Base-by-base conservation (phyloP, 2,113 vertebrate genomes). In the Dipodomys merriami region DNA sequence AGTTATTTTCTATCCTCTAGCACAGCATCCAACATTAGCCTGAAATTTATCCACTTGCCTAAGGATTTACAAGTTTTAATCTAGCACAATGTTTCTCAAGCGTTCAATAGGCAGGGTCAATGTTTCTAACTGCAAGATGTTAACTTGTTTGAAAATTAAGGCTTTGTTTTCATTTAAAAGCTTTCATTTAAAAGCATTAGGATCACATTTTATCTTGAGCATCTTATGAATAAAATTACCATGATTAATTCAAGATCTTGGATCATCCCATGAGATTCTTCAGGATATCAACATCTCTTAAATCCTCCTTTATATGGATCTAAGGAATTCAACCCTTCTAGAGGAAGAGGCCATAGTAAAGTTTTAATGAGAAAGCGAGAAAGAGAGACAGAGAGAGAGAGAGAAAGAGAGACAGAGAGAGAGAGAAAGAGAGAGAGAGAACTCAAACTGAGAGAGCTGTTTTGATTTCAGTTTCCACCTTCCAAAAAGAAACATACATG, bases 151-250 rank as follows among this genome's bases (percentile, higher is more conserved):
- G n/a, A 83, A 62, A 93, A 5, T 91, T 73, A 89, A 79, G 25
- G 8, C 74, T 3, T 83, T 13, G 49, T 62, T 62, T 39, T 68
- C 5, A 22, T 65, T 91, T 74, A 95, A 71, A 71, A 68, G 33
- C 20, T 88, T 94, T 83, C 80, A 39, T 39, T 73, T 65, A 49
- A 49, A 71, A 77, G 27, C n/a, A 64, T 71, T 74, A 62, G 60
- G 65, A 53, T 19, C 79, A 39, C 19, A 10, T 69, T 87, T 77
- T 85, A 82, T 74, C 82, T 69, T 78, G 76, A 73, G 6, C 57
- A 20, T 72, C 78, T 93, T 25, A 6, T 46, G 22, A 91, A n/a
- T 83, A 86, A 85, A 85, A 91, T 72, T 81, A 91, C 93, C 82
- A 18, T 89, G 35, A 53, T 90, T 73, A 86, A 72, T 46, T 82